Conservation (phyloP, 1,140 invertebrate species). For the Monochamus saltuarius region DNA sequence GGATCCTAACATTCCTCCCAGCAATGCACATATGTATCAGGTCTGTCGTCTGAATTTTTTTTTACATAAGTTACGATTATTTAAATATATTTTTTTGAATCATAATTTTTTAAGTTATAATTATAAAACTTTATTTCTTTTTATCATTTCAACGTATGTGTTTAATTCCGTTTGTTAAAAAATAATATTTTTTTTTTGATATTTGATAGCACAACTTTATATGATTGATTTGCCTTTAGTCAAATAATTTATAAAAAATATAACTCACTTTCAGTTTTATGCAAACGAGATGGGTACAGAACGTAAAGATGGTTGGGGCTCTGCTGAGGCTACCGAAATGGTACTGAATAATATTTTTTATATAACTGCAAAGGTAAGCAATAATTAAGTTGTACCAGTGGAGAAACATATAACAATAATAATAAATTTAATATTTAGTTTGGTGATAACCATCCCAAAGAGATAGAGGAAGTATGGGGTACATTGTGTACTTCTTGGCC, state of each 20-base stretch:
- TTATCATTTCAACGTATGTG: too few species aligned
- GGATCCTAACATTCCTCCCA: constrained; percentile 90
- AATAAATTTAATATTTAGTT: constrained; percentile 65
- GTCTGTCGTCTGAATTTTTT: constrained; percentile 51
- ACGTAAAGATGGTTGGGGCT: constrained; percentile 91
- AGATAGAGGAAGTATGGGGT: constrained; percentile 94
- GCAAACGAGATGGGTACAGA: constrained; percentile 66
- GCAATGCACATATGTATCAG: constrained; percentile 78
- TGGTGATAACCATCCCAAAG: constrained; percentile 91
- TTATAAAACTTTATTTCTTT: neutral
- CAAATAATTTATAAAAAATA: constrained; percentile 5
- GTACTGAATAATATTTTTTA: constrained; percentile 98
- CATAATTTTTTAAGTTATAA: neutral
- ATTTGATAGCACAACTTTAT: too few species aligned
- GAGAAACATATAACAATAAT: neutral
- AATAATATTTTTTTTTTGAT: constrained; percentile 1
- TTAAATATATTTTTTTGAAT: neutral
- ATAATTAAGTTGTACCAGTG: neutral
- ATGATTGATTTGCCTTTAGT: neutral
- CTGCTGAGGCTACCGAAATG: constrained; percentile 99
- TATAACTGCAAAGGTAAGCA: constrained; percentile 87
- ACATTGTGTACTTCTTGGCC: constrained; percentile 94
- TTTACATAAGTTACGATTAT: neutral
- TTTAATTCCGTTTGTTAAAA: neutral
- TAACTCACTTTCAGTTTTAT: constrained; percentile 62